A percentile compares a stretch with the other conserved stretches of the same genome.
These are phyloP conservation scores for Melanotaenia duboulayi DNA, from an alignment of 2,113 vertebrate genomes.

Conservation along the genomic window DNA sequence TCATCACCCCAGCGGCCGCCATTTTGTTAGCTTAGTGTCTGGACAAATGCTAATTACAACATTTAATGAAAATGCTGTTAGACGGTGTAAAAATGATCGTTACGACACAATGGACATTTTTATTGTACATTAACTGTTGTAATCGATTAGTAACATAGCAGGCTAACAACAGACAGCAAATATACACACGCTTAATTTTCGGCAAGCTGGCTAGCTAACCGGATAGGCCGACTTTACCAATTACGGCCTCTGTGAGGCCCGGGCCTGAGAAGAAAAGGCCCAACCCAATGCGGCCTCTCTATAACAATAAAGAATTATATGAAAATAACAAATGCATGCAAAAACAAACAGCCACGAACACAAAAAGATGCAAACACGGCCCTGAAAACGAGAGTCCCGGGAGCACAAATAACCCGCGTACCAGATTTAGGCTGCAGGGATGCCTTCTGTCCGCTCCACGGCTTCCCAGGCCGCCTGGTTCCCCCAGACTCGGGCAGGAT, in stretches of 20 bases:
- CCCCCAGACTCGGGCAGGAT: conserved; percentile 85
- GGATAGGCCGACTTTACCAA: conserved; percentile 67
- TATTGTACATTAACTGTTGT: accelerated
- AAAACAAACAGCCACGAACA: conserved; percentile 32
- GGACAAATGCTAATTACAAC: conserved; percentile 54
- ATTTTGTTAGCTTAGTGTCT: conserved; percentile 77
- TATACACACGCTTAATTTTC: background rate
- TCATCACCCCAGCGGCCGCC: conserved; percentile 69
- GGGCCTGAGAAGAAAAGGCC: conserved; percentile 78
- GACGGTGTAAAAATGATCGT: accelerated
- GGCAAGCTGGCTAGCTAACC: conserved; percentile 34
- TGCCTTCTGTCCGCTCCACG: conserved; percentile 74
- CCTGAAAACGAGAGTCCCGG: conserved; percentile 10
- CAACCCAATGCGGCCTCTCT: conserved; percentile 72
- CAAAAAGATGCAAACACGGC: conserved; percentile 19
- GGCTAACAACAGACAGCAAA: background rate
- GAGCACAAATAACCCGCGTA: conserved; percentile 66
- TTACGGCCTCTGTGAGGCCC: conserved; percentile 88
- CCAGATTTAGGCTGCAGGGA: conserved; percentile 75
- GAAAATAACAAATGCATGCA: conserved; percentile 57
- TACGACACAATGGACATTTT: accelerated
- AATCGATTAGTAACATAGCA: background rate
- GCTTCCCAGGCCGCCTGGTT: conserved; percentile 82
- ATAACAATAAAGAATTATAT: conserved; percentile 59
- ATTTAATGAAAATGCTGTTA: background rate